A percentile compares a stretch with the other conserved stretches of the same genome.
Conservation (phyloP, 35 echinoderm and acorn worm genomes). For the Amphiura filiformis region DNA sequence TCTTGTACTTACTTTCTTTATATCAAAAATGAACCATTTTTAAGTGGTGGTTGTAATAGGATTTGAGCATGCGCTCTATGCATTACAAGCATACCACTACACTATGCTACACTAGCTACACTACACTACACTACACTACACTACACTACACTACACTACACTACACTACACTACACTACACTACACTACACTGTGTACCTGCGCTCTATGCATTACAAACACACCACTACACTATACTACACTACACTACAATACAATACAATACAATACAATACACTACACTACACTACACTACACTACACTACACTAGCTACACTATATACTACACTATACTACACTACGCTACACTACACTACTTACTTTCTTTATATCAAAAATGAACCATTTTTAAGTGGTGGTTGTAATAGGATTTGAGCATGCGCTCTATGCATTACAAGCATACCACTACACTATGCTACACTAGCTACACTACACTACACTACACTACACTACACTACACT, state of each 20-base stretch:
- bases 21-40: too few species aligned
- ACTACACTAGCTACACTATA: too few species aligned
- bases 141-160: conserved; percentile 4
- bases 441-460: conserved; percentile 5
- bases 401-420: too few species aligned
- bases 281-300: too few species aligned
- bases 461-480: conserved; percentile 10
- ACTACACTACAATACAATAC: conserved; percentile 39
- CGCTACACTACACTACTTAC: conserved; percentile 17
- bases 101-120: neutral
- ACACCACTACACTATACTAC: conserved; percentile 8
- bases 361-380: too few species aligned
- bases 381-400: too few species aligned
- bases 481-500: conserved; percentile 26
- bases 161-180: conserved; percentile 30
- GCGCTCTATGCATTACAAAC: too few species aligned
- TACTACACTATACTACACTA: conserved; percentile 6
- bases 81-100: neutral
- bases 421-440: too few species aligned
- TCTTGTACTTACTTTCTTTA: too few species aligned
- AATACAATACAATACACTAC: too few species aligned
- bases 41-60: too few species aligned
- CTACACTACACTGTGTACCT: conserved; percentile 2
- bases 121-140: neutral
- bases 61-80: too few species aligned